These are phyloP conservation scores for Macroglossus sobrinus DNA, from an alignment of 2,113 vertebrate species.

Conservation along the genomic window DNA sequence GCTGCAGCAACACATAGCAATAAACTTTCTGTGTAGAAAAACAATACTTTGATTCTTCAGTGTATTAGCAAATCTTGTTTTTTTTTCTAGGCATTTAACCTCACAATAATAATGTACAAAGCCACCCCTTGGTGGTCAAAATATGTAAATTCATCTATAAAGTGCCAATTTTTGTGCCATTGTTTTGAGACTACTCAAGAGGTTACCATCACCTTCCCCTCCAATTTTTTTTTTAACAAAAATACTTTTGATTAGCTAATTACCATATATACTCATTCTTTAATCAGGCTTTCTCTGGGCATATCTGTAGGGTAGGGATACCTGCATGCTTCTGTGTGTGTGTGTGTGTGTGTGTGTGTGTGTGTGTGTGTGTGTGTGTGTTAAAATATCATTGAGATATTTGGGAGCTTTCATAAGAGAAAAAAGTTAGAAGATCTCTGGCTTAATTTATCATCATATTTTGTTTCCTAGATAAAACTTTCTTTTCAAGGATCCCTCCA, in stretches of 20 bases:
- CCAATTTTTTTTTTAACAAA: background rate
- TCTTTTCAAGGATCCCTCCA: background rate
- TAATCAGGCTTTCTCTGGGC: background rate
- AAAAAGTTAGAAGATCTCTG: background rate
- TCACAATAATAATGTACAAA: background rate
- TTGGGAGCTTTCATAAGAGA: background rate
- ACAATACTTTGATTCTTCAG: background rate
- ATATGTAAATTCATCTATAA: background rate
- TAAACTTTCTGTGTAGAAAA: background rate
- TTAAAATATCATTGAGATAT: background rate
- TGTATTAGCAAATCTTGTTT: background rate
- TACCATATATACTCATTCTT: background rate
- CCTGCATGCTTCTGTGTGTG: background rate
- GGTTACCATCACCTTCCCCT: background rate
- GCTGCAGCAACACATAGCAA: background rate
- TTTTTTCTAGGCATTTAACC: background rate
- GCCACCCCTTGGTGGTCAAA: background rate
- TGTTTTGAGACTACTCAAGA: background rate
- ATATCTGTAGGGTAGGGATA: background rate
- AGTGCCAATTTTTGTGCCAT: background rate
- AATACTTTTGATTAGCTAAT: constrained; percentile 27
- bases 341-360: background rate
- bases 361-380: background rate
- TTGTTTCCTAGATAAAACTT: constrained; percentile 4
- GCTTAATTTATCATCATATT: background rate